Base-by-base conservation (phyloP, 2,888 invertebrate species). In the Watsonalla cultraria region DNA sequence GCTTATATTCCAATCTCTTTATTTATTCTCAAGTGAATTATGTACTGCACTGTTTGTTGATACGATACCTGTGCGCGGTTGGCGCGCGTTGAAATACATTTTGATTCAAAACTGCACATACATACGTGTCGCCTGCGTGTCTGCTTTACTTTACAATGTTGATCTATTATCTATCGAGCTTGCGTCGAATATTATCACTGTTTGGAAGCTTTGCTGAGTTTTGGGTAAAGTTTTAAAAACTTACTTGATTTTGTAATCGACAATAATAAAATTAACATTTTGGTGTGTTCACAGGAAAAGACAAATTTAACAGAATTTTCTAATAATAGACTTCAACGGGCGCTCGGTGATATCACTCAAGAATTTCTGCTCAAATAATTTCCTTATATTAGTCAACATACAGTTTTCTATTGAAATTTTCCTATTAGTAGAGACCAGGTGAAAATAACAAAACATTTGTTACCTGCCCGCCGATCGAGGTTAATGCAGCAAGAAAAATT, bases 1-100 rank as follows among this genome's bases (percentile, higher is more conserved):
- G 69, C 69, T 70, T 64, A 67, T 66, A 60, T 62, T 63, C 62
- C 64, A 64, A 58, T 55, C 59, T 54, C 64, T 65, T 73, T 80
- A 80, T 83, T 84, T 82, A 80, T 81, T 77, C 74, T 74, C 72
- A 70, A 69, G 67, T 70, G 71, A 78, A 76, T 77, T 80, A 81
- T 81, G 73, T 82, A 80, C 76, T 76, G 67, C 65, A 65, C 49
- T 74, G 77, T 75, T 75, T 72, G 74, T 68, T 68, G 65, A 59
- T 67, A 58, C 60, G 62, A 59, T 78, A 76, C 77, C 72, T 77
- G 72, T 55, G 59, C 64, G 46, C 64, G 57, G 56, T 57, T 54
- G 58, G 57, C 51, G 48, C 49, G 52, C 61, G 77, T 66, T 65
- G 74, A 76, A 64, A 65, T 61, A 72, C 67, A 53, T 67, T 76